Evolutionary conservation across 2,888 invertebrate species (phyloP), one percentile per base, ranked within the genome.

Genomic region (Morinoia aosen): DNA sequence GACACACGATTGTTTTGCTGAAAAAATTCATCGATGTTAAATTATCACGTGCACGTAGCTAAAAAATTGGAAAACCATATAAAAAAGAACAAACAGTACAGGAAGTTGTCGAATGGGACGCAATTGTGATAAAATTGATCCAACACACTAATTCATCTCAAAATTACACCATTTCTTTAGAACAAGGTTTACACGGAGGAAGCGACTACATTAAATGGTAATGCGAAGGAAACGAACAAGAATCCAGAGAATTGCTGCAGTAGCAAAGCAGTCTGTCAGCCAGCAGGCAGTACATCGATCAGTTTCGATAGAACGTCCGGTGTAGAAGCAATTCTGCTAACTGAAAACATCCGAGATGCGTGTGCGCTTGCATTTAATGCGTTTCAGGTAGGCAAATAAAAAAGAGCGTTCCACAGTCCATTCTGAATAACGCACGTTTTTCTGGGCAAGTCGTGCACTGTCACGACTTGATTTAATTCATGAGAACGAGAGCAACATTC

Each of bases 301-400:
- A 90, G 48, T 7, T 10, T 40, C 39, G 90, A 90, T 90, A 90
- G 90, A 39, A 90, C 19, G 90, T 90, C 90, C 11, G 90, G 90
- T 90, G 40, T 40, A 48, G 90, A 90, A 14, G 48, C 90, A 39
- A 90, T 90, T 48, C 90, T 48, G 90, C 40, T 90, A 5, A 40
- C 90, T 12, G 90, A 40, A 90, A 39, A 90, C 90, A 40, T 90
- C 40, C 90, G 48, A 40, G 40, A 48, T 90, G 90, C 48, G 90
- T 90, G 90, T 90, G 90, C 48, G 39, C 90, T 90, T 90, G 90
- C 48, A 48, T 90, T 39, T 48, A 90, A 48, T 90, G 90, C 90
- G 16, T 39, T 12, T 40, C 39, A 48, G 39, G 14, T 39, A 90
- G 90, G 90, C 90, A 48, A 40, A 48, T 90, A 90, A 39, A 76